Percentiles rank a stretch among this genome's conserved stretches.
Evolutionary conservation across 64 coral and sea anemone species (phyloP).

Genomic region (Pocillopora damicornis): DNA sequence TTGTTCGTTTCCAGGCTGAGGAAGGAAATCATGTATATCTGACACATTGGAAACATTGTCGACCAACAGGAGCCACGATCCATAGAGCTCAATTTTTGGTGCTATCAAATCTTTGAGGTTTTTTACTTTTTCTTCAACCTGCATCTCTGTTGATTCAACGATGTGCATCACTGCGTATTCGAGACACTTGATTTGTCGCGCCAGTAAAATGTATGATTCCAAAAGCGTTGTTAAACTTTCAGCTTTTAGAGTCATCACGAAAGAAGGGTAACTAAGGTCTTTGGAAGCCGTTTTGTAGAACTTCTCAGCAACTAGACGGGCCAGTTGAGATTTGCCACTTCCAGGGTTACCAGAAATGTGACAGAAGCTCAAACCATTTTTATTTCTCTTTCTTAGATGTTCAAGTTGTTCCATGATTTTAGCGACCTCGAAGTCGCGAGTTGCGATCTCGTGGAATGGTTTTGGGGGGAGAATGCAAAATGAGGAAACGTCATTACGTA

Average conservation of each 20-base stretch:
- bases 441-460: background rate
- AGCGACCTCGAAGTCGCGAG: background rate
- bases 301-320: background rate
- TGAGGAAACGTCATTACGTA: background rate
- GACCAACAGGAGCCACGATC: slow-evolving; percentile 20
- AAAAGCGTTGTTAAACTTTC: slow-evolving; percentile 6
- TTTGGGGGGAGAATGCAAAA: slow-evolving; percentile 12
- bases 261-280: background rate
- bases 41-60: slow-evolving; percentile 12
- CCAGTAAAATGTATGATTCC: background rate
- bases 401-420: slow-evolving; percentile 7
- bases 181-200: background rate
- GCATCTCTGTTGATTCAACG: background rate
- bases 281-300: background rate
- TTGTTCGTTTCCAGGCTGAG: slow-evolving; percentile 2
- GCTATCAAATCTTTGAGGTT: background rate
- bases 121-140: background rate
- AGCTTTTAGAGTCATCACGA: slow-evolving; percentile 25
- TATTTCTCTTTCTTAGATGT: background rate
- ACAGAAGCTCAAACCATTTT: background rate
- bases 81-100: slow-evolving; percentile 2
- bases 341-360: slow-evolving; percentile 11
- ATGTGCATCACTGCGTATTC: slow-evolving; percentile 8
- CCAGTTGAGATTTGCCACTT: background rate
- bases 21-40: background rate